phyloP scores from a whole-genome alignment of 2,797 vertebrate genomes.

The Danio tinwini region DNA sequence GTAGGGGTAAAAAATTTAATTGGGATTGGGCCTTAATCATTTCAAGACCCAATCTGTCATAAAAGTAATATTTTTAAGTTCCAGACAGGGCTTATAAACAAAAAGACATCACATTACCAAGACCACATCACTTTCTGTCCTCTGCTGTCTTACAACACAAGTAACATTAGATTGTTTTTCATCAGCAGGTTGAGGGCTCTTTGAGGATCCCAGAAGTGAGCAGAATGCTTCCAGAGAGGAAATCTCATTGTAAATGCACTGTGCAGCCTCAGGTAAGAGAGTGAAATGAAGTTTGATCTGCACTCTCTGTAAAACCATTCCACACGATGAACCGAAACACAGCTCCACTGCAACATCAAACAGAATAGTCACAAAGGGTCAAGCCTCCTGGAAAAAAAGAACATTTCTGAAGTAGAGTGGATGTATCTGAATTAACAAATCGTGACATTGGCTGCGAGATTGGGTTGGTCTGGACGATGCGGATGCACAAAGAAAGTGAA shows the following conservation, averaged over 20 bases:
- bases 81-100: neutral
- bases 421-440: neutral
- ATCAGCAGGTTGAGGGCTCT: neutral
- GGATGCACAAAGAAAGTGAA: conserved; percentile 10
- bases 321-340: conserved; percentile 4
- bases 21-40: conserved; percentile 57
- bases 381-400: neutral
- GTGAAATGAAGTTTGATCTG: conserved; percentile 32
- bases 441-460: neutral
- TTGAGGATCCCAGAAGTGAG: conserved; percentile 2
- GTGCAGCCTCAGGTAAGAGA: conserved; percentile 12
- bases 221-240: conserved; percentile 10
- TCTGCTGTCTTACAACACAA: conserved; percentile 25
- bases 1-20: too few species aligned
- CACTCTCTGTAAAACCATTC: conserved; percentile 24
- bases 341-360: neutral
- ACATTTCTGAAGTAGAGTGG: neutral
- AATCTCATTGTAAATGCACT: conserved; percentile 12
- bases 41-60: conserved; percentile 68
- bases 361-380: conserved; percentile 3
- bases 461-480: neutral
- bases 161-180: conserved; percentile 34
- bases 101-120: conserved; percentile 3
- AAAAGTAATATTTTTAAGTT: conserved; percentile 32
- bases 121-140: conserved; percentile 35